Evolutionary conservation across 2,888 invertebrate species (phyloP), one percentile per base, ranked within the genome.

Genomic region (Meteorus colon): DNA sequence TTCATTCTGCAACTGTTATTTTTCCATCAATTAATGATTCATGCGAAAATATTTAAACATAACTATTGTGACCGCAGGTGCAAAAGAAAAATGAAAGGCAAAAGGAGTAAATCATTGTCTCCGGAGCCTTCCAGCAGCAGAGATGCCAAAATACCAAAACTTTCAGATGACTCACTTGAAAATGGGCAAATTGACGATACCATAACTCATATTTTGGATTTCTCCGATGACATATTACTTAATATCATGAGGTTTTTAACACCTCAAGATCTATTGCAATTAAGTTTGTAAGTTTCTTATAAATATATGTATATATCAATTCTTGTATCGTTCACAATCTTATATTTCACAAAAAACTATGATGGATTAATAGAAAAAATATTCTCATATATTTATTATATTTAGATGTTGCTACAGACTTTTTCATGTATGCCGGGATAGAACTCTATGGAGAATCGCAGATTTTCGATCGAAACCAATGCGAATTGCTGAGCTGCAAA

Each of bases 181-280:
- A 45, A 41, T 75, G 70, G 65, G 19, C 66, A 70, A 74, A 60
- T 69, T 0, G 62, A 77, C n/a, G 45, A 63, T 48, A 73, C 65
- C 29, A 73, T 31, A 27, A 81, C 81, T 78, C 78, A 87, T n/a
- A 86, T 93, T 0, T 83, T 92, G 68, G 91, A 92, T 70, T 86
- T 93, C 6, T 92, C 92, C 0, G 93, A 93, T 81, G 93, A 93
- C 82, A 92, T 93, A 12, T 86, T 93, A 60, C 90, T 93, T 0
- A 89, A 87, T 70, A 91, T 93, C 63, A 85, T 92, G 73, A 86
- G 89, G 66, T 85, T 90, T 81, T 90, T 91, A 62, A 75, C 87
- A 0, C 90, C 92, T 0, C 84, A 87, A 62, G 92, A 92, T 69
- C 83, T 92, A 60, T 90, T 92, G 81, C 91, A 92, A 0, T 80